phyloP scores from a whole-genome alignment of 2,888 invertebrate genomes.

The Hirtodrosophila alboralis region DNA sequence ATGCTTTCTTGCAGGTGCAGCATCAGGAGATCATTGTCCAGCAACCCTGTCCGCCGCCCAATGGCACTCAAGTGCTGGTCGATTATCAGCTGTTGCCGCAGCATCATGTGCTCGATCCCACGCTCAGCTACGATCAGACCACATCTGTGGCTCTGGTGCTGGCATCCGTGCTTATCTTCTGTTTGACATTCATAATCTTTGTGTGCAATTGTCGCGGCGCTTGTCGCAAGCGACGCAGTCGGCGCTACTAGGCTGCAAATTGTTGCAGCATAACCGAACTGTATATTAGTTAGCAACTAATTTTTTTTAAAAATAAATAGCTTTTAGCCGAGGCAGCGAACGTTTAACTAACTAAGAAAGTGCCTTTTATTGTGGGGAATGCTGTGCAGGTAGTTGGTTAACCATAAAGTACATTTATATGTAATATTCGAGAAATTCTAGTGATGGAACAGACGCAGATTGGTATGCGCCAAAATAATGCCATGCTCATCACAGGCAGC shows the following conservation, averaged over 20 bases:
- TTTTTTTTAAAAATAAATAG: constrained; percentile 70
- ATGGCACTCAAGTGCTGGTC: constrained; percentile 89
- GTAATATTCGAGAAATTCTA: constrained; percentile 82
- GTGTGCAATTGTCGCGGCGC: constrained; percentile 85
- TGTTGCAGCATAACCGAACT: constrained; percentile 34
- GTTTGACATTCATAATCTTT: constrained; percentile 87
- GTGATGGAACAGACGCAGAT: constrained; percentile 96
- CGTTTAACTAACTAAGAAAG: constrained; percentile 68
- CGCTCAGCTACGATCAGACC: constrained; percentile 85
- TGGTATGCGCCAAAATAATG: constrained; percentile 94
- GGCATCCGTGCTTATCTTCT: constrained; percentile 87
- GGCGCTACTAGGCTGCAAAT: constrained; percentile 39
- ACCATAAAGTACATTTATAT: constrained; percentile 10
- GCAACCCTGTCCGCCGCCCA: constrained; percentile 91
- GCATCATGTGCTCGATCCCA: constrained; percentile 85
- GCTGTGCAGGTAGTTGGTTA: constrained; percentile 4
- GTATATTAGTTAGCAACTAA: constrained; percentile 73
- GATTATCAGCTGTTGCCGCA: constrained; percentile 85
- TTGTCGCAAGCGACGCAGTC: constrained; percentile 73
- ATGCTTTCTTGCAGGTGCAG: constrained; percentile 86
- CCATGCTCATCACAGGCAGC: constrained; percentile 96
- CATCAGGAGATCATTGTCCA: constrained; percentile 95
- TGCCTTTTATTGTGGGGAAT: constrained; percentile 31
- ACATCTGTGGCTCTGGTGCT: constrained; percentile 87
- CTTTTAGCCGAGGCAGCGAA: constrained; percentile 59